These are phyloP conservation scores for Thripadectes ignobilis DNA, from an alignment of 2,797 vertebrate genomes.

Conservation along the genomic window DNA sequence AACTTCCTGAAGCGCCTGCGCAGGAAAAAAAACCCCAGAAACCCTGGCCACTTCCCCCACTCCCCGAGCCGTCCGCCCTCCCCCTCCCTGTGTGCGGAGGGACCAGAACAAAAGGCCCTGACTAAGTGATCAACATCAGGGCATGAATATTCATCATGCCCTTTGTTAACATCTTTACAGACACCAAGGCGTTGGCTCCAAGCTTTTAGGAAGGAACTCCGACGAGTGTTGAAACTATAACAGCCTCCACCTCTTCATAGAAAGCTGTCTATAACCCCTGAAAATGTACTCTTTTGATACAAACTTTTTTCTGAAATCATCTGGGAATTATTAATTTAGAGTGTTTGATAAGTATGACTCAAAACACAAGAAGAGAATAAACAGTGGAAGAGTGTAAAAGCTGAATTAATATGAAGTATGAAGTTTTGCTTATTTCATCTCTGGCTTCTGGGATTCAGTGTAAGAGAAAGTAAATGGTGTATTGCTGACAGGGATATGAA, in stretches of 20 bases:
- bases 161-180: too few relatives aligned
- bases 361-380: not conserved
- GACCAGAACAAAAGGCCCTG: too few relatives aligned
- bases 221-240: too few relatives aligned
- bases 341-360: not conserved
- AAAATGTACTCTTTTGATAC: not conserved
- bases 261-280: not conserved
- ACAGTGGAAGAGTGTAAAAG: not conserved
- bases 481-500: not conserved
- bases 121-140: too few relatives aligned
- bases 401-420: not conserved
- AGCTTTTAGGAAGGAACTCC: too few relatives aligned
- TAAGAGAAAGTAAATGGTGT: not conserved
- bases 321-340: not conserved
- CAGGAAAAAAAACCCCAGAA: too few relatives aligned
- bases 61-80: too few relatives aligned
- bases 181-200: too few relatives aligned
- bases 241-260: not conserved
- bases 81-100: too few relatives aligned
- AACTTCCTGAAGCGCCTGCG: too few relatives aligned
- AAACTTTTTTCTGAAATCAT: not conserved
- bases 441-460: not conserved
- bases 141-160: too few relatives aligned
- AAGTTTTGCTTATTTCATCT: not conserved
- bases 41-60: too few relatives aligned